phyloP scores from a whole-genome alignment of 92 coral and sea anemone genomes.

The Palythoa grandis region DNA sequence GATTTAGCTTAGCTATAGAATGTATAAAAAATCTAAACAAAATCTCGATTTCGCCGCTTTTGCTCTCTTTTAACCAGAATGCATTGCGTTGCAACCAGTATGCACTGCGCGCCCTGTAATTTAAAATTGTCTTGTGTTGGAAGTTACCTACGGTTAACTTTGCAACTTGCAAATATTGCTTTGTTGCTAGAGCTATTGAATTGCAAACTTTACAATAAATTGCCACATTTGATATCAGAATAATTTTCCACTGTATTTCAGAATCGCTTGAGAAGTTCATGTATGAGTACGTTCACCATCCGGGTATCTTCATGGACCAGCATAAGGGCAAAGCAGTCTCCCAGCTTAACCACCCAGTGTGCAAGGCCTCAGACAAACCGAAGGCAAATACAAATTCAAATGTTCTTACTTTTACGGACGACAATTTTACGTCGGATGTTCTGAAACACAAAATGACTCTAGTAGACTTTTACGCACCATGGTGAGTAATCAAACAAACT shows the following conservation, averaged over 20 bases:
- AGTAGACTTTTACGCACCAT: slow-evolving; percentile 35
- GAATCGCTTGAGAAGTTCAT: slow-evolving; percentile 24
- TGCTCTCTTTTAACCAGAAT: no score
- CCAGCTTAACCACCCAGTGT: slow-evolving; percentile 4
- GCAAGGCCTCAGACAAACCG: slow-evolving; percentile 26
- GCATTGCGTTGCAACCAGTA: no score
- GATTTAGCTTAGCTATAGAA: no score
- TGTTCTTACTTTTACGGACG: slow-evolving; percentile 32
- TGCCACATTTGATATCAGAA: no score
- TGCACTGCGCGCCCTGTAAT: no score
- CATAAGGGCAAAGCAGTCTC: not conserved
- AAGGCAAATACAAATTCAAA: not conserved
- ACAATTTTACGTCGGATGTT: slow-evolving; percentile 15
- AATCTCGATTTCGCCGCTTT: no score
- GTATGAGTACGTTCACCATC: slow-evolving; percentile 18
- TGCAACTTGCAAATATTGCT: no score
- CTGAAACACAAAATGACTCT: slow-evolving; percentile 30
- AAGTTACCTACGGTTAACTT: no score
- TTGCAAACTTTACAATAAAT: not conserved
- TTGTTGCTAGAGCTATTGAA: no score
- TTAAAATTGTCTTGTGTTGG: no score
- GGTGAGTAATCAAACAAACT: slow-evolving; percentile 3
- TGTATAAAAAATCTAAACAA: no score
- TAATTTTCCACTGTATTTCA: not conserved
- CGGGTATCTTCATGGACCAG: slow-evolving; percentile 25